These are phyloP conservation scores for Parauchenoglanis punctatus DNA, from an alignment of 2,797 vertebrate species.

Conservation along the genomic window DNA sequence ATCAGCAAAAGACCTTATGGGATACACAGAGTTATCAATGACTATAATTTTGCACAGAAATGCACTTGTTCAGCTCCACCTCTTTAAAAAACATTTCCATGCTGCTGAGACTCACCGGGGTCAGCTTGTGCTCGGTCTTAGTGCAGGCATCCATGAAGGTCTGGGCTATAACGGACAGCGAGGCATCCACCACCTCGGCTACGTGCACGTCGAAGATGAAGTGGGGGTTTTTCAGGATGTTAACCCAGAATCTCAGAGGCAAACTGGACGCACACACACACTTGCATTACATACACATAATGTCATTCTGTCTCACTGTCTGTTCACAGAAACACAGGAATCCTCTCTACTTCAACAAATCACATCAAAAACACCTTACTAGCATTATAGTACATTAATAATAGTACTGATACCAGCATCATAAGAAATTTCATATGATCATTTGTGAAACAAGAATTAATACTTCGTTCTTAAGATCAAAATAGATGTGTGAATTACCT, in stretches of 20 bases:
- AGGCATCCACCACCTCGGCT: conserved; percentile 93
- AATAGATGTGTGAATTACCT: neutral
- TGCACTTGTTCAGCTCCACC: neutral
- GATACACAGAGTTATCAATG: neutral
- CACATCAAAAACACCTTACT: neutral
- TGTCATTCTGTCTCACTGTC: neutral
- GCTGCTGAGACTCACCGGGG: conserved; percentile 76
- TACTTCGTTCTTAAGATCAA: neutral
- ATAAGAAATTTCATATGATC: neutral
- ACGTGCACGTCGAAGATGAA: conserved; percentile 97
- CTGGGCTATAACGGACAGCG: conserved; percentile 97
- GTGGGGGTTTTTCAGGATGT: conserved; percentile 97
- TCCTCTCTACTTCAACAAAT: neutral
- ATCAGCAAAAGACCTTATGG: neutral
- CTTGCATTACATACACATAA: neutral
- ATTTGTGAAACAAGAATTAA: neutral
- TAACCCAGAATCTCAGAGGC: conserved; percentile 96
- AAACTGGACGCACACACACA: conserved; percentile 72
- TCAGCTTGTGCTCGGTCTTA: conserved; percentile 97
- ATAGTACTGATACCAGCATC: neutral
- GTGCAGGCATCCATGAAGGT: conserved; percentile 99
- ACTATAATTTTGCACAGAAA: neutral
- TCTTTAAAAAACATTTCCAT: neutral
- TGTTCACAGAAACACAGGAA: neutral
- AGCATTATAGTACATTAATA: neutral